Evolutionary conservation across 2,888 invertebrate genomes (phyloP).

Genomic region (Xylota segnis): DNA sequence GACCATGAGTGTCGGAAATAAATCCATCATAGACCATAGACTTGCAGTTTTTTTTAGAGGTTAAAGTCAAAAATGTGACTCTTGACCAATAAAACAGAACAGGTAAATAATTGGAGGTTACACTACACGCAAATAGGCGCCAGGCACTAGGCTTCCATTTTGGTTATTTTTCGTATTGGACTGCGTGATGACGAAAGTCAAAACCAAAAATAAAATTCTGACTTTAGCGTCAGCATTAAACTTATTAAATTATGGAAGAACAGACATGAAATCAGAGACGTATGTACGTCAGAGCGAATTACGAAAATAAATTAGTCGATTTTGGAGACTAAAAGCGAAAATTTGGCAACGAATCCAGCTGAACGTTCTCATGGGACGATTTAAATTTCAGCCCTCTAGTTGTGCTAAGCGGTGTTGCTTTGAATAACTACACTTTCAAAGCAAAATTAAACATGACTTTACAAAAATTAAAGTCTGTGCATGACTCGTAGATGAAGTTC

Average conservation of each 20-base stretch:
- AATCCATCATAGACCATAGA: not conserved
- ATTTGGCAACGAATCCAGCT: not conserved
- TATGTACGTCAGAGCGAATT: not conserved
- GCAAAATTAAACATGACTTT: too few species aligned
- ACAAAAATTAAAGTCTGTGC: too few species aligned
- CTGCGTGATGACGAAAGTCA: not conserved
- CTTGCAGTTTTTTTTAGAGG: not conserved
- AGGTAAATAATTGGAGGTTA: too few species aligned
- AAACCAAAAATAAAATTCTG: not conserved
- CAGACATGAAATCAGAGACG: not conserved
- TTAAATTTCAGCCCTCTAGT: too few species aligned
- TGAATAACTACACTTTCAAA: too few species aligned
- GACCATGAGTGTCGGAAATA: not conserved
- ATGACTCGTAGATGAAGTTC: too few species aligned
- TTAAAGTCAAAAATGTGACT: not conserved
- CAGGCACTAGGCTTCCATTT: not conserved
- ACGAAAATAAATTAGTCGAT: not conserved
- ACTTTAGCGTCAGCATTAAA: not conserved
- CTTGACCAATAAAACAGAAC: not conserved
- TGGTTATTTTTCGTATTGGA: not conserved
- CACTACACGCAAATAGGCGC: too few species aligned
- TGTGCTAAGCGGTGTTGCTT: too few species aligned
- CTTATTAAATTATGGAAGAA: not conserved
- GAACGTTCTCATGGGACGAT: too few species aligned
- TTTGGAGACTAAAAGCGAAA: not conserved